These are phyloP conservation scores for Venusia cambrica DNA, from an alignment of 2,888 invertebrate species.

Conservation along the genomic window DNA sequence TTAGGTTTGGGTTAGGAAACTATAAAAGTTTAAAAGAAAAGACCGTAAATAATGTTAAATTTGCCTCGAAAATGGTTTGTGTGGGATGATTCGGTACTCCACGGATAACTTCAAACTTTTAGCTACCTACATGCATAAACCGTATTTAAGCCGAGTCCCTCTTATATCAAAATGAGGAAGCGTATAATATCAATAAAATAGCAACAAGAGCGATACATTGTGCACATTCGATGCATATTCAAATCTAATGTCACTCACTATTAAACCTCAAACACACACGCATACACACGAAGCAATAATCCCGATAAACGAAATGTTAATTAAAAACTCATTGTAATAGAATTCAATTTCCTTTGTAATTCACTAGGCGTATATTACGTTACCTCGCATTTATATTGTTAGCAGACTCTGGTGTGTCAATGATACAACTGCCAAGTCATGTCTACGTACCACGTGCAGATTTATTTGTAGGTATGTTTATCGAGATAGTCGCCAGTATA, in stretches of 20 bases:
- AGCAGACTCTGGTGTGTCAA: slow-evolving; percentile 40
- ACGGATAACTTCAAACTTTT: too few relatives aligned
- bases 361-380: slow-evolving; percentile 21
- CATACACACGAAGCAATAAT: slow-evolving; percentile 34
- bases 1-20: too few relatives aligned
- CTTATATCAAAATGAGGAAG: too few relatives aligned
- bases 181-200: slow-evolving; percentile 44
- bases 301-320: slow-evolving; percentile 23
- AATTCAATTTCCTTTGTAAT: slow-evolving; percentile 26
- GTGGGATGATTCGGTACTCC: too few relatives aligned
- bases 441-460: slow-evolving; percentile 54
- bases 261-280: slow-evolving; percentile 47
- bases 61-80: too few relatives aligned
- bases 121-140: too few relatives aligned
- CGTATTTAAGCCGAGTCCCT: too few relatives aligned
- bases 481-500: slow-evolving; percentile 38
- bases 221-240: slow-evolving; percentile 54
- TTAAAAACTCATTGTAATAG: slow-evolving; percentile 15
- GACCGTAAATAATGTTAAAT: too few relatives aligned
- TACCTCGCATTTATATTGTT: slow-evolving; percentile 18
- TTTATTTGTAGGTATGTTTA: slow-evolving; percentile 40
- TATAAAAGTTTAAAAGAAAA: too few relatives aligned
- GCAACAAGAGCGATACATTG: slow-evolving; percentile 57
- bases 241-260: slow-evolving; percentile 46
- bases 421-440: slow-evolving; percentile 57